Conservation (phyloP, 2,113 vertebrate species). For the Trogon melanurus region DNA sequence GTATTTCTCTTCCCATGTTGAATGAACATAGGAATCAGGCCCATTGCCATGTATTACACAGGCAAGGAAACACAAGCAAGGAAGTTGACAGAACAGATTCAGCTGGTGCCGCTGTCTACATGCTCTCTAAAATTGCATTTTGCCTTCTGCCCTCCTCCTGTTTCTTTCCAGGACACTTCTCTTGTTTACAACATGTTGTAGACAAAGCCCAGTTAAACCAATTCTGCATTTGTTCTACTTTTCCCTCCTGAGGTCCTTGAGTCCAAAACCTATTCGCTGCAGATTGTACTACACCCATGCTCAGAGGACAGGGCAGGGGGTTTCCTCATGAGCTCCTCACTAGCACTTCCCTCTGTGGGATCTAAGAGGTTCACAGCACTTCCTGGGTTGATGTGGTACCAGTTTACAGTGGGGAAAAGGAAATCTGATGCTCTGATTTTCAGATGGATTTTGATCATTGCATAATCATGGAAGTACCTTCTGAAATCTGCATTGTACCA, state of each 20-base stretch:
- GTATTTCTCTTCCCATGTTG: neutral
- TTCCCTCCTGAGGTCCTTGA: neutral
- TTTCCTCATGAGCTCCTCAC: neutral
- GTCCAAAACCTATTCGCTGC: neutral
- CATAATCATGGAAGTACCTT: neutral
- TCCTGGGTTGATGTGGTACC: neutral
- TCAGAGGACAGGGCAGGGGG: neutral
- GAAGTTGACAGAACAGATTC: neutral
- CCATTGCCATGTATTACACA: neutral
- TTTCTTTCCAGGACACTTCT: neutral
- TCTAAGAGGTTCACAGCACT: neutral
- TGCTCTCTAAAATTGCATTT: neutral
- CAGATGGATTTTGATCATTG: neutral
- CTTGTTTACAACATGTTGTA: neutral
- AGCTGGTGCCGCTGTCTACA: fast-evolving
- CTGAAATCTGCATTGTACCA: neutral
- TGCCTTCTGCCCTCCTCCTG: neutral
- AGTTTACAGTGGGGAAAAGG: neutral
- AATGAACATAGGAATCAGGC: neutral
- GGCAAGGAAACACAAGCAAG: neutral
- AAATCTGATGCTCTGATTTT: neutral
- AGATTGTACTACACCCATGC: neutral
- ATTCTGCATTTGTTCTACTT: neutral
- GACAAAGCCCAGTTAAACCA: neutral
- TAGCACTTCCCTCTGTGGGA: neutral